phyloP scores from a whole-genome alignment of 2,888 invertebrate species.

The Nephrotoma flavescens region DNA sequence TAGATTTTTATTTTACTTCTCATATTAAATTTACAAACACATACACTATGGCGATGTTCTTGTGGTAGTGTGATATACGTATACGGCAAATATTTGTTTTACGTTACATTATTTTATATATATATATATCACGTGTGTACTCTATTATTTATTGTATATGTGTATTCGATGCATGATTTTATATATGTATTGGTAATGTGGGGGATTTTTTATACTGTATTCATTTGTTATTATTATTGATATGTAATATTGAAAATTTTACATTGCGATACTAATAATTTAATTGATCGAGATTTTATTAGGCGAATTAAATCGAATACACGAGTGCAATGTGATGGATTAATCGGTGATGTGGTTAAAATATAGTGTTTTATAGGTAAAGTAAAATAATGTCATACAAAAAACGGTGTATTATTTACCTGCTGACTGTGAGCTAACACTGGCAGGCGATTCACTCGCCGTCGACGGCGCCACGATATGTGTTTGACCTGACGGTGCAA shows the following conservation, averaged over 20 bases:
- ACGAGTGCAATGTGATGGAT: background rate
- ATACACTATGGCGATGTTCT: background rate
- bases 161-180: background rate
- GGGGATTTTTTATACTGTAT: background rate
- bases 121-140: background rate
- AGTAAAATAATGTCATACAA: background rate
- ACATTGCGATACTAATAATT: background rate
- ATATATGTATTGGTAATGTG: background rate
- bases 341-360: background rate
- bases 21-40: background rate
- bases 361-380: background rate
- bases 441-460: constrained; percentile 43
- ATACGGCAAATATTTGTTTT: background rate
- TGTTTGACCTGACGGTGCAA: constrained; percentile 32
- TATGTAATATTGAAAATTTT: background rate
- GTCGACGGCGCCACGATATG: constrained; percentile 39
- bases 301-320: background rate
- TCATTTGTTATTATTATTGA: background rate
- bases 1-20: background rate
- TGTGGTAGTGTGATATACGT: background rate
- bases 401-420: constrained; percentile 19
- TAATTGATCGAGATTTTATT: background rate
- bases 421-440: constrained; percentile 36
- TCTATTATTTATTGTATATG: background rate
- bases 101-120: background rate